These are phyloP conservation scores for Phortica okadai DNA, from an alignment of 2,888 invertebrate genomes.

Conservation along the genomic window DNA sequence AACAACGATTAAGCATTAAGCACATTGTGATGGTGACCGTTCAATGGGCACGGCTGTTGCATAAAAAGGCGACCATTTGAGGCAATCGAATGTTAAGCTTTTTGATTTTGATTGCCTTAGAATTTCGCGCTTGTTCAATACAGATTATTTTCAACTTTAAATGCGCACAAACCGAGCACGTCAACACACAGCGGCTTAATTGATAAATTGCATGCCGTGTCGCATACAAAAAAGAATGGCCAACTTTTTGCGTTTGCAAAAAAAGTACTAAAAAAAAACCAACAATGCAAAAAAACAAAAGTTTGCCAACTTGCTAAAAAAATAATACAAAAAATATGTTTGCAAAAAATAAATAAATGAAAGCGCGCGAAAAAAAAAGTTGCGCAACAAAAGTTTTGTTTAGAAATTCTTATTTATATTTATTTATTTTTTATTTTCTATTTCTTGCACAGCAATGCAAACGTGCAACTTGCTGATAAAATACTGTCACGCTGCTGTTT, in stretches of 20 bases:
- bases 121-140: too few species aligned
- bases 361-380: background rate
- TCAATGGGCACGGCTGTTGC: too few species aligned
- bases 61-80: too few species aligned
- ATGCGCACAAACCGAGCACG: background rate
- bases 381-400: conserved; percentile 13
- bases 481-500: conserved; percentile 4
- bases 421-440: background rate
- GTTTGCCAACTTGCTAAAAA: background rate
- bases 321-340: background rate
- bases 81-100: too few species aligned
- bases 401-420: background rate
- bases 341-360: background rate
- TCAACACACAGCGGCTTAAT: background rate
- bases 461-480: background rate
- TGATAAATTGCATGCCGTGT: background rate
- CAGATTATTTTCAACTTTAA: background rate
- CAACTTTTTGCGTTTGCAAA: background rate
- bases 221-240: background rate
- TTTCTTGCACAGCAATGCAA: background rate
- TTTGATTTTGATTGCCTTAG: too few species aligned
- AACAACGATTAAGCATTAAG: background rate
- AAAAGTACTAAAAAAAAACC: conserved; percentile 3
- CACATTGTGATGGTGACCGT: too few species aligned
- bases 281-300: background rate